Percentiles rank a stretch among this genome's conserved stretches.
These are phyloP conservation scores for Rhabdomys dilectus DNA, from an alignment of 2,113 vertebrate species.

Conservation along the genomic window DNA sequence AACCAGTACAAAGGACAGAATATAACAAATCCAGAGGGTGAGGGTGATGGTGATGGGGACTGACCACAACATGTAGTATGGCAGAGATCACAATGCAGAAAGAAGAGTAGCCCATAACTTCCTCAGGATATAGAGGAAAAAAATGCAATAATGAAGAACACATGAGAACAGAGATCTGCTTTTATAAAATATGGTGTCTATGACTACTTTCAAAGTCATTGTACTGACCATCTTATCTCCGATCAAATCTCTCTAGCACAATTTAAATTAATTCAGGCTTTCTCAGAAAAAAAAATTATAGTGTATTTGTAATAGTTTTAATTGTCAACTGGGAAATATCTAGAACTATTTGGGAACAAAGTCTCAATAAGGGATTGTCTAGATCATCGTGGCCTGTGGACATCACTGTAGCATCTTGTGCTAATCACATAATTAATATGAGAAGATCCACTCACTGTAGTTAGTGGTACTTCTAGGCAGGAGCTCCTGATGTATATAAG, in stretches of 20 bases:
- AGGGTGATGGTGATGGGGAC: background rate
- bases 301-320: background rate
- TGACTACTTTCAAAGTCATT: background rate
- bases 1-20: background rate
- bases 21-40: background rate
- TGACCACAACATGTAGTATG: background rate
- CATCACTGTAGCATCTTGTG: background rate
- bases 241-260: background rate
- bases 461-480: background rate
- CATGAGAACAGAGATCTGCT: background rate
- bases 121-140: background rate
- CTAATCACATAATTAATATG: background rate
- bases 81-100: background rate
- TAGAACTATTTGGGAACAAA: background rate
- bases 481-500: background rate
- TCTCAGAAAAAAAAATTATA: background rate
- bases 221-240: background rate
- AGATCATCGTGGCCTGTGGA: background rate
- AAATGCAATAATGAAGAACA: background rate
- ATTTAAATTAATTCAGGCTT: background rate
- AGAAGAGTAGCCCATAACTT: background rate
- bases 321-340: background rate
- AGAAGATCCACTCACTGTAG: background rate
- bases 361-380: background rate
- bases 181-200: background rate